These are phyloP conservation scores for Pomacea maculata DNA, from an alignment of 1,140 invertebrate species.

Conservation along the genomic window DNA sequence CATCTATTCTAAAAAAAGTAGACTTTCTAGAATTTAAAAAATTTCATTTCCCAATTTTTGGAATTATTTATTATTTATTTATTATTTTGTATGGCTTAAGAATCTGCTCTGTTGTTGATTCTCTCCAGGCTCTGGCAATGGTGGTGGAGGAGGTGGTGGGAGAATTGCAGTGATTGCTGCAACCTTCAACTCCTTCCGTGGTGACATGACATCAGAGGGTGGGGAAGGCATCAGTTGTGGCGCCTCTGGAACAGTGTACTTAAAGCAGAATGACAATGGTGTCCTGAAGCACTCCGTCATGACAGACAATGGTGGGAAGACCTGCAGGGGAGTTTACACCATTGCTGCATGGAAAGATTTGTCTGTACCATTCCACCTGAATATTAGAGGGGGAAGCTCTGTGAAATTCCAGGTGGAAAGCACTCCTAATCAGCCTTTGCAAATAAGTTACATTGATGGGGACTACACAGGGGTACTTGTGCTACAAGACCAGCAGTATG, in stretches of 20 bases:
- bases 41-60: too few relatives aligned
- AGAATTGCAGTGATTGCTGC: constrained; percentile 38
- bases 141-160: constrained; percentile 48
- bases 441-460: constrained; percentile 38
- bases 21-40: too few relatives aligned
- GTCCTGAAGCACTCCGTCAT: constrained; percentile 30
- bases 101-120: too few relatives aligned
- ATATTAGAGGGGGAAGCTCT: constrained; percentile 31
- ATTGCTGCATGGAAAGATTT: constrained; percentile 27
- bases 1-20: too few relatives aligned
- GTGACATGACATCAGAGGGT: constrained; percentile 33
- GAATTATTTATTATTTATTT: too few relatives aligned
- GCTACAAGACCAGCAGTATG: constrained; percentile 33
- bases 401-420: constrained; percentile 29
- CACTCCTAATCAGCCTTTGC: background rate
- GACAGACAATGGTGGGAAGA: constrained; percentile 35
- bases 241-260: constrained; percentile 49
- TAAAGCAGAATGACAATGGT: constrained; percentile 38
- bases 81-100: too few relatives aligned
- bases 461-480: constrained; percentile 44
- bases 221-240: constrained; percentile 35
- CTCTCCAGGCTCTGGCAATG: background rate
- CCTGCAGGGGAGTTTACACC: constrained; percentile 22
- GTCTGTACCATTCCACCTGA: constrained; percentile 26
- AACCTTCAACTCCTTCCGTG: constrained; percentile 38